phyloP scores from a whole-genome alignment of 2,888 invertebrate genomes.

The Notodonta dromedarius region DNA sequence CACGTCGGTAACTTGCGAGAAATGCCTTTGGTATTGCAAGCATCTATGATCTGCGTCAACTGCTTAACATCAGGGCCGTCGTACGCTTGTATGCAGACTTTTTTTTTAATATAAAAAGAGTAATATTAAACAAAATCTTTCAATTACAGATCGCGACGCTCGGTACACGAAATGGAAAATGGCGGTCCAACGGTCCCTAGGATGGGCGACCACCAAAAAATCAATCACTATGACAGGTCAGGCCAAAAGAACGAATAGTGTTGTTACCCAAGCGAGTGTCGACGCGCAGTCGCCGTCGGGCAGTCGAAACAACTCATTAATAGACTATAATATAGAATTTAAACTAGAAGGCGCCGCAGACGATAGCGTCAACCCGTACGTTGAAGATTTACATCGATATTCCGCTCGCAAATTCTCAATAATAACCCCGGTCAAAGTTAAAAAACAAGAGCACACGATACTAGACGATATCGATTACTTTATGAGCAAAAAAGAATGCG shows the following conservation, averaged over 20 bases:
- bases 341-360: slow-evolving; percentile 43
- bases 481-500: slow-evolving; percentile 73
- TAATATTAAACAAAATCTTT: neutral
- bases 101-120: too few species aligned
- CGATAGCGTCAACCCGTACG: slow-evolving; percentile 52
- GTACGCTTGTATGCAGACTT: too few species aligned
- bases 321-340: slow-evolving; percentile 36
- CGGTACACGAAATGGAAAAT: slow-evolving; percentile 97
- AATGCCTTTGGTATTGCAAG: too few species aligned
- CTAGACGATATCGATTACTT: slow-evolving; percentile 72
- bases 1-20: too few species aligned
- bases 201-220: slow-evolving; percentile 93
- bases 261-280: slow-evolving; percentile 47
- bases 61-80: too few species aligned
- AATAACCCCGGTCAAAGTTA: slow-evolving; percentile 51
- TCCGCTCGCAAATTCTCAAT: slow-evolving; percentile 72
- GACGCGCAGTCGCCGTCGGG: slow-evolving; percentile 48
- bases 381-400: slow-evolving; percentile 66
- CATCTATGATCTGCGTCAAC: too few species aligned
- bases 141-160: slow-evolving; percentile 88
- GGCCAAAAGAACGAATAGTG: slow-evolving; percentile 68
- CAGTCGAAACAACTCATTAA: slow-evolving; percentile 53
- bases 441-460: slow-evolving; percentile 62
- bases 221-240: slow-evolving; percentile 91
- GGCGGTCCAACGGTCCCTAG: slow-evolving; percentile 95